Base-by-base conservation (phyloP, 1,140 invertebrate species). In the Chrysomallon squamiferum region DNA sequence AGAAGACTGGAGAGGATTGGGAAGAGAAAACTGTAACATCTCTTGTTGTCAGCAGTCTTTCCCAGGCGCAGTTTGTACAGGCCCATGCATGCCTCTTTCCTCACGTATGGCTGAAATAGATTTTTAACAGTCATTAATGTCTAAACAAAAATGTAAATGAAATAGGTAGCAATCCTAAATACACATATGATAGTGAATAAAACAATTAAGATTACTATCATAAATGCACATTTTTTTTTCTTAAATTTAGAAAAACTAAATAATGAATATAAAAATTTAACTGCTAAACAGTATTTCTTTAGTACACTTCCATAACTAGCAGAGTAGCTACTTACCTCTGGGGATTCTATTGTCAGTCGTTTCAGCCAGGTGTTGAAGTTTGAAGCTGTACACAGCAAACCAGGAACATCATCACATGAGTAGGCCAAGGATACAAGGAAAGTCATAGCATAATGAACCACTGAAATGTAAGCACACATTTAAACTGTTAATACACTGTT, bases 81-180 rank as follows among this genome's bases (percentile, higher is more conserved):
- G 0, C 93, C 94, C 29, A 92, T 92, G 82, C 94, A 96, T 0
- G 93, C 92, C 86, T 97, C 95, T 62, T 93, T 88, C 29, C 95
- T 88, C 0, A 96, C 93, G 58, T 92, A 88, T 0, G 93, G 92
- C 82, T 86, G 65, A 38, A 70, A 69, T 18, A 27, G n/a, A n/a
- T n/a, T n/a, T n/a, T n/a, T n/a, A n/a, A n/a, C n/a, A n/a, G n/a
- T n/a, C n/a, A n/a, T n/a, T n/a, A n/a, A n/a, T n/a, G n/a, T n/a
- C n/a, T 20, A 59, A 59, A 41, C 13, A 59, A 59, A 18, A 41
- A 25, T 59, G 5, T 11, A 41, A 59, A 59, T 59, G 43, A 59
- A 38, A 58, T 9, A 11, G 41, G 9, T 9, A 11, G 9, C 9
- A 11, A n/a, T 43, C n/a, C n/a, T n/a, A 43, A 9, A 43, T 11